phyloP scores from a whole-genome alignment of 2,888 invertebrate genomes.

The Hanleya hanleyi region DNA sequence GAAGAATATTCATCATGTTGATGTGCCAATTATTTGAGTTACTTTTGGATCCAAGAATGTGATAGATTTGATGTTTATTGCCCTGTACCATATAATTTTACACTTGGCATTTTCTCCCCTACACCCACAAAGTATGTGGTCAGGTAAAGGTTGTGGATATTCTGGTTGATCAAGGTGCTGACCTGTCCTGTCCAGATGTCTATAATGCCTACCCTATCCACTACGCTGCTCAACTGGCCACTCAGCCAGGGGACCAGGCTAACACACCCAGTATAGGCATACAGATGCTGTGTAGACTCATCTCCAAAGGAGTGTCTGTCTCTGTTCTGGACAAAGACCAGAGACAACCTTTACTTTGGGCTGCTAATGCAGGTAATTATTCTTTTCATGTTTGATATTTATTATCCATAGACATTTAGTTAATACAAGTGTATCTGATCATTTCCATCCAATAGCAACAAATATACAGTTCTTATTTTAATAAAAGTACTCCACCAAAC shows the following conservation, averaged over 20 bases:
- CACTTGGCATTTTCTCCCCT: constrained; percentile 28
- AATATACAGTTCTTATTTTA: too few species aligned
- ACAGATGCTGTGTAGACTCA: constrained; percentile 85
- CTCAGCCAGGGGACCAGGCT: neutral
- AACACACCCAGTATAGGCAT: too few species aligned
- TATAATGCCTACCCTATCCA: constrained; percentile 97
- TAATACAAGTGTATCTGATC: neutral
- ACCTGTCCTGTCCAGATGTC: constrained; percentile 90
- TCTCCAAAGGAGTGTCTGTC: constrained; percentile 83
- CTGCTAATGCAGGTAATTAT: constrained; percentile 93
- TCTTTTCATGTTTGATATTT: neutral
- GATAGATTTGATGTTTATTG: too few species aligned
- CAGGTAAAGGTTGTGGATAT: constrained; percentile 91
- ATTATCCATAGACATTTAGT: neutral
- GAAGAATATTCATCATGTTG: too few species aligned
- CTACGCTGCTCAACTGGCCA: constrained; percentile 93
- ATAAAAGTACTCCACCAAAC: too few species aligned
- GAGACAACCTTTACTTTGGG: constrained; percentile 96
- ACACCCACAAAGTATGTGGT: constrained; percentile 95
- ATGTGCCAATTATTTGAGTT: too few species aligned
- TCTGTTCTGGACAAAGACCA: constrained; percentile 93
- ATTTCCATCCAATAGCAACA: too few species aligned
- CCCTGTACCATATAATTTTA: too few species aligned
- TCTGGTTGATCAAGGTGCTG: constrained; percentile 87
- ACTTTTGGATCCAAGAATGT: too few species aligned